Base-by-base conservation (phyloP, 1,140 invertebrate species). In the Euura lappo region DNA sequence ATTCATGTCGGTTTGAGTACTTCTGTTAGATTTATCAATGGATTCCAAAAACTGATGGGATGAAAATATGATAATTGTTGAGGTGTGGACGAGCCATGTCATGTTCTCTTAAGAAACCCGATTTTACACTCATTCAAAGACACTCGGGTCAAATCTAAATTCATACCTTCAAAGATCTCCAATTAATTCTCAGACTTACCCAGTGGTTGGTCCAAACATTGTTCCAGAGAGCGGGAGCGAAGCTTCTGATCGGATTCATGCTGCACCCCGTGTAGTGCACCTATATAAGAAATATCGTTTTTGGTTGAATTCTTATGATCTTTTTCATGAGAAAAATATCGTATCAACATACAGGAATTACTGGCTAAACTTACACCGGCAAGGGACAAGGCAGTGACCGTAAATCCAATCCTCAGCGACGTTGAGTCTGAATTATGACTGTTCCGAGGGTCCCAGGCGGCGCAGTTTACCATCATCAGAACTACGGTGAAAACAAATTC, bases 171-270 rank as follows among this genome's bases (percentile, higher is more conserved):
- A 28, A 28, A 28, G 28, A 28, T 28, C 28, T 28, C 28, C 28
- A 28, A 28, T 28, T 28, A 28, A 28, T 28, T 28, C 28, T 28
- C 28, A 28, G 28, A 28, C 28, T 28, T 28, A 95, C 92, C 94
- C 94, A 96, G 77, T 95, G 93, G 76, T 89, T 71, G 0, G 83
- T 78, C 91, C 94, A 96, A 28, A 28, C 28, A 28, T 28, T 88
- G 69, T 92, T 91, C 79, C 94, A 92, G 6, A 95, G 76, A 2
- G 93, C 94, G 1, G 94, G 94, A 0, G 89, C 94, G 70, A 96
- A 92, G 44, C 91, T 92, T 76, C 94, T 90, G 0, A 93, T 94
- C 3, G 94, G 94, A 83, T 96, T 96, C 92, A 96, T 94, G 78
- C 93, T 93, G 45, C 91, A 92, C 1, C 94, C 93, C 2, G 94